Base-by-base conservation (phyloP, 2,888 invertebrate species). In the Drosophila cognata region DNA sequence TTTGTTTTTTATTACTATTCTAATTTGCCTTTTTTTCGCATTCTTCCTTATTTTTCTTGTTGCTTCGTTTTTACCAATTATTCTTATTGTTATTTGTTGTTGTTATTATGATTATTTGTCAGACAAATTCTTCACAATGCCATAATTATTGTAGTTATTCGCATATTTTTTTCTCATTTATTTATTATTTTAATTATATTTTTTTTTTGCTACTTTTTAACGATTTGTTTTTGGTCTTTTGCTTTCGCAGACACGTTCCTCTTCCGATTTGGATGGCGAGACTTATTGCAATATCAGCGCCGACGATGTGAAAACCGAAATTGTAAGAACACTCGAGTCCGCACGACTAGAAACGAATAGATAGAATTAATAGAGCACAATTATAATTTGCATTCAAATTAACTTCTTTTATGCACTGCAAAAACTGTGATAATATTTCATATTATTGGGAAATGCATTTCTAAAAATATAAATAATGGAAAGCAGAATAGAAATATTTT, bases 281-380 rank as follows among this genome's bases (percentile, higher is more conserved):
- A 90, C 82, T 74, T 91, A 91, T 75, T 90, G 92, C 77, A 92
- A 88, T 77, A 92, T 92, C 66, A 92, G 91, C 64, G 92, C 92
- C 65, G 92, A 92, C 61, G 92, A 92, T 88, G 92, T 92, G 72
- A 92, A 92, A 90, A 92, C 92, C 55, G 92, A 92, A 91, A 91
- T 92, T 84, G 92, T 91, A 90, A 92, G 92, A 92, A 78, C 66
- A 35, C 13, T 35, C 6, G 16, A 16, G 25, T 52, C 31, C 43
- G 18, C 43, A 25, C 41, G 41, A 52, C 48, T 58, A 25, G 25
- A 46, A 46, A 4, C 46, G 7, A 46, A 2, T 25, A 0, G 18
- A 2, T n/a, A n/a, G n/a, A n/a, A n/a, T 73, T 70, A 60, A 63
- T 53, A 36, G 18, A 48, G 38, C 50, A 59, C 46, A 46, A 51